A percentile compares a stretch with the other conserved stretches of the same genome.
These are phyloP conservation scores for Aleadryas rufinucha DNA, from an alignment of 2,113 vertebrate genomes.

Conservation along the genomic window DNA sequence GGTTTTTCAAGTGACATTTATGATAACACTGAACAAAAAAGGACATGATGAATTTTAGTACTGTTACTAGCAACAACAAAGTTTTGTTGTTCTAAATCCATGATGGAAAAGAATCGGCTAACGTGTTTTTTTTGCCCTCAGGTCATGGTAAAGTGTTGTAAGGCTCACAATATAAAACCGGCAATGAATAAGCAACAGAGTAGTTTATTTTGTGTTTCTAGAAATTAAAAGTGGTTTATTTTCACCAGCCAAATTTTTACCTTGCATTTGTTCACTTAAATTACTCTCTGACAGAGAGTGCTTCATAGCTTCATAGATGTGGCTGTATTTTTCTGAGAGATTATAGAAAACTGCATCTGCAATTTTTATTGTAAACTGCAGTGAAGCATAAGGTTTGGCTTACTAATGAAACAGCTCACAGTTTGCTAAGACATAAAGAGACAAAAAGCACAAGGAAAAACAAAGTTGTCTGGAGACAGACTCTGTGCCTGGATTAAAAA, in stretches of 20 bases:
- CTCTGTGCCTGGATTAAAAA: background rate
- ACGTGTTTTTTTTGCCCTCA: constrained; percentile 35
- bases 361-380: background rate
- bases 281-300: background rate
- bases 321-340: background rate
- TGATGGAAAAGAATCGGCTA: constrained; percentile 11
- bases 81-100: constrained; percentile 15
- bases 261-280: background rate
- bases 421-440: background rate
- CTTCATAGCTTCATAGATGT: background rate
- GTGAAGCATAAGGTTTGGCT: background rate
- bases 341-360: background rate
- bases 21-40: constrained; percentile 9
- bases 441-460: background rate
- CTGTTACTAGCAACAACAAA: constrained; percentile 45
- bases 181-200: background rate
- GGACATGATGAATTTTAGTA: constrained; percentile 16
- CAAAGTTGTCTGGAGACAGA: background rate
- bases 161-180: background rate
- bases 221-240: background rate
- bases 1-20: constrained; percentile 53
- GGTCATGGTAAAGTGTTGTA: constrained; percentile 12
- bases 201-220: background rate
- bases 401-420: background rate
- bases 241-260: background rate